Evolutionary conservation across 35 echinoderm and acorn worm genomes (phyloP), one percentile per base, ranked within the genome.

Genomic region (Apostichopus californicus): DNA sequence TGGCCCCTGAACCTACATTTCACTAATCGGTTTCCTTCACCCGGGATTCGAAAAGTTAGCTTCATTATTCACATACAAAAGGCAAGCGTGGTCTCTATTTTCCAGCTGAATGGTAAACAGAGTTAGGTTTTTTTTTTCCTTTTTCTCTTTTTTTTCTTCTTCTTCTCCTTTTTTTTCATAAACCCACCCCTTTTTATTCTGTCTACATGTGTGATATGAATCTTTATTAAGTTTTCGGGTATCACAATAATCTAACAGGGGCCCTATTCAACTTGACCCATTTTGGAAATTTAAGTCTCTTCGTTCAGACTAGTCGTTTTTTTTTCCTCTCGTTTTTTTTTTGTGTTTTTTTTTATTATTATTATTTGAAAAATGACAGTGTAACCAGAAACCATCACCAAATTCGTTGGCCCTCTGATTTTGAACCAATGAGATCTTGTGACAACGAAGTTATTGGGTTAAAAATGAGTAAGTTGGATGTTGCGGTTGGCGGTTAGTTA

Each of bases 251-350:
- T 85, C 55, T 85, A 59, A 85, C 81, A 24, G 81, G 57, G 81
- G 81, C 81, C 81, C 81, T 85, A 75, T 85, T 85, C 81, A 85
- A 85, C 81, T 85, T 85, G 81, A 85, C 81, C 81, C 58, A 85
- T 85, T 85, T 85, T 52, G 55, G 20, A 57, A 85, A 85, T n/a
- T 17, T 59, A 60, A 85, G 81, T 85, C 81, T 85, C 17, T 55
- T 59, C 54, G 57, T 85, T 85, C 56, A 85, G 57, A 25, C 81
- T 85, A 11, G 23, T 85, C n/a, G 15, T 85, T 85, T 46, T 46
- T 46, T 46, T 46, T 46, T 46, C 26, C 26, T 46, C 34, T 46
- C 0, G 34, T 46, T 46, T 46, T 46, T 46, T 28, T 28, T 28
- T 28, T 28, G 26, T 28, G 26, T 28, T 46, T 46, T 46, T 46